A percentile compares a stretch with the other conserved stretches of the same genome.
phyloP scores from a whole-genome alignment of 2,113 vertebrate genomes.

The human (Homo sapiens) region GRCh38 chr11:37478001-37478500 shows the following conservation, averaged over 20 bases:
- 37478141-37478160: neutral
- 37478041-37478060: neutral
- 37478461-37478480: neutral
- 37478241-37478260: neutral
- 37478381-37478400: neutral
- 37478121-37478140: neutral
- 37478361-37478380: neutral
- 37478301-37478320: neutral
- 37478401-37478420: neutral
- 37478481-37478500: neutral
- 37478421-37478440: neutral
- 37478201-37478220: neutral
- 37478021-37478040: neutral
- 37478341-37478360: neutral
- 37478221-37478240: neutral
- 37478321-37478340: neutral
- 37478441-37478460: slow-evolving; percentile 5
- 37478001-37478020: neutral
- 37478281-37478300: neutral
- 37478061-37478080: neutral
- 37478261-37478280: neutral
- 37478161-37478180: neutral
- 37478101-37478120: neutral
- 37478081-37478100: neutral
- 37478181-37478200: neutral